Base-by-base conservation (phyloP, 30 jellyfish, hydroid and myxozoan genomes). In the Aurelia sp. region DNA sequence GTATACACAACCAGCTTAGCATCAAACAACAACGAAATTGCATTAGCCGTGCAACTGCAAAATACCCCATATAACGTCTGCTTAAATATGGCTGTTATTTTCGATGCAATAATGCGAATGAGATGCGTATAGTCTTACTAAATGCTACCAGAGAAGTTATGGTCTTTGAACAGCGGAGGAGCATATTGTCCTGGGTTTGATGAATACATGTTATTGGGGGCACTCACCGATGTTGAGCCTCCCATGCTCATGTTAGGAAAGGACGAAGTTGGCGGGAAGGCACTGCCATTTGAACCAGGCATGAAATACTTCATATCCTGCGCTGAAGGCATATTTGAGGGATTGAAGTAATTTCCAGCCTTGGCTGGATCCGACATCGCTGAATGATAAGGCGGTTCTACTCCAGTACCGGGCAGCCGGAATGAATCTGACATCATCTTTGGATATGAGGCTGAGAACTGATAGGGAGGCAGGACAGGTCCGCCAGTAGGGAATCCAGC, bases 271-370 rank as follows among this genome's bases (percentile, higher is more conserved):
- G 99, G 99, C 12, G 99, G 89, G 76, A 94, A 94, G 57, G 87
- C 73, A 73, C 84, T 74, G 40, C 92, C 88, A 41, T 64, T 76
- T 20, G 99, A 86, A 2, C 98, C 95, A 58, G 99, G 90, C 81
- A 94, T 81, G 74, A 90, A 94, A 64, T 94, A 94, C 74, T 94
- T 94, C 99, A 94, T 94, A 59, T 94, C 99, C 62, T 82, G 91
- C 60, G 91, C 82, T 13, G 92, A 67, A n/a, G 94, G 98, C 93
- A 94, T 84, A 65, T 98, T 83, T 63, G 98, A 82, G 5, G 98
- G 82, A 68, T 86, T 90, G 65, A 94, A 86, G 73, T 88, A 94
- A 64, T 64, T 76, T 40, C 88, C 86, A 38, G 82, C 89, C 76
- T 94, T 94, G 20, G 90, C 51, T 61, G 98, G 99, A 79, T 94